These are phyloP conservation scores for Coptodon rendalli DNA, from an alignment of 2,113 vertebrate species.

Conservation along the genomic window DNA sequence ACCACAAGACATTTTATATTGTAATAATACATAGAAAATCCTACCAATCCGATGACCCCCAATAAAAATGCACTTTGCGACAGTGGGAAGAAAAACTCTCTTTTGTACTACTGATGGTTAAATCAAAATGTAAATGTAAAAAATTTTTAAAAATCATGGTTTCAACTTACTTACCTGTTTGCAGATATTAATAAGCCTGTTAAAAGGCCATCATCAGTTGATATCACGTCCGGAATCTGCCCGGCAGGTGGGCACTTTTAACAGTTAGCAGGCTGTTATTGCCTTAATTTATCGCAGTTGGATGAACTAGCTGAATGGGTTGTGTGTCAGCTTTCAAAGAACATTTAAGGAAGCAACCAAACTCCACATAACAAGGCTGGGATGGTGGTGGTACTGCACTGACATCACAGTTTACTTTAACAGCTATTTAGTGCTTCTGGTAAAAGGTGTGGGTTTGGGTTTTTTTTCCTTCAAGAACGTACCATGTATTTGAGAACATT, in stretches of 20 bases:
- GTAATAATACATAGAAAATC: not conserved
- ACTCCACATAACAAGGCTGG: not conserved
- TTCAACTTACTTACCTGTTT: not conserved
- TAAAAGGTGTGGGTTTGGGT: not conserved
- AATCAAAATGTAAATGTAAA: not conserved
- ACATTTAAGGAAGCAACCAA: not conserved
- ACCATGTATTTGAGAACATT: not conserved
- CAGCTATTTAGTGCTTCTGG: not conserved
- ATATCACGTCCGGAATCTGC: not conserved
- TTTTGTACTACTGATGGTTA: not conserved
- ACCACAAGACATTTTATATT: not conserved
- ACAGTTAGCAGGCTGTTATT: not conserved
- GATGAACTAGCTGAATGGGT: not conserved
- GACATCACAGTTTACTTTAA: not conserved
- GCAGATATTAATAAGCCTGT: not conserved
- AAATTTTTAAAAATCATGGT: accelerated
- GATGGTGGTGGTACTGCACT: not conserved
- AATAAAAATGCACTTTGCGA: not conserved
- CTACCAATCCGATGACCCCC: not conserved
- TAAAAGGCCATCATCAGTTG: not conserved
- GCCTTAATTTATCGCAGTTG: not conserved
- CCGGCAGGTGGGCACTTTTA: not conserved
- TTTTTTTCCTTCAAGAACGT: not conserved
- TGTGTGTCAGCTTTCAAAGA: not conserved
- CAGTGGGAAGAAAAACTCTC: not conserved